phyloP scores from a whole-genome alignment of 2,113 vertebrate genomes.

The Anolis sagrei region DNA sequence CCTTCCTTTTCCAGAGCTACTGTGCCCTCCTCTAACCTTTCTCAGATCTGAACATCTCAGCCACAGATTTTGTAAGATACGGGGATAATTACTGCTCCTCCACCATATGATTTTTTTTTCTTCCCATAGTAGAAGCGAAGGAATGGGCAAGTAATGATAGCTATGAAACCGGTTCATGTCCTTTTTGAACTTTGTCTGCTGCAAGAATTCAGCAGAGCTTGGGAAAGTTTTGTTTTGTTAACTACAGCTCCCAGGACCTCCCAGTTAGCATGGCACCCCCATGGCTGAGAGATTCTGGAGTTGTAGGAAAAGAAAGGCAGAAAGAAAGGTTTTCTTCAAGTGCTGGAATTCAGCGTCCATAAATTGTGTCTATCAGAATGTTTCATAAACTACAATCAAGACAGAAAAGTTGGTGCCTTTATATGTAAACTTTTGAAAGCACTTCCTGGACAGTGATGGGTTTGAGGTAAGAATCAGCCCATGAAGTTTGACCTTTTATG shows the following conservation, averaged over 20 bases:
- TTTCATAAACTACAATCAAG: background rate
- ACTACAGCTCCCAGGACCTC: too few species aligned
- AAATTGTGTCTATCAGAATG: background rate
- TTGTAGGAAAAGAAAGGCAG: background rate
- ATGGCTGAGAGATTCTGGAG: too few species aligned
- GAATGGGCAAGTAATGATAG: too few species aligned
- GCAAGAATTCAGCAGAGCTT: background rate
- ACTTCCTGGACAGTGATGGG: background rate
- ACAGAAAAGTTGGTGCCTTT: background rate
- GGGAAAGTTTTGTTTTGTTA: too few species aligned
- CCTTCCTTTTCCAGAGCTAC: background rate
- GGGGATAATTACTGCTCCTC: background rate
- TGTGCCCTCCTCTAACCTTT: background rate
- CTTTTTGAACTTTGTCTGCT: background rate
- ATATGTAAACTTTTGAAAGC: background rate
- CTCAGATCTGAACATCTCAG: background rate
- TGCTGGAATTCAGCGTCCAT: background rate
- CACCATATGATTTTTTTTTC: background rate
- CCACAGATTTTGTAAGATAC: background rate
- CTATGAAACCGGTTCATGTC: background rate
- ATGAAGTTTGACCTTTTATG: too few species aligned
- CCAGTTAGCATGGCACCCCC: too few species aligned
- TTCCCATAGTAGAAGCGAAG: background rate
- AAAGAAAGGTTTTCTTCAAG: background rate
- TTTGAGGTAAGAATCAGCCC: accelerated